Evolutionary conservation across 2,888 invertebrate species (phyloP).

Genomic region (Phytoseiulus persimilis): DNA sequence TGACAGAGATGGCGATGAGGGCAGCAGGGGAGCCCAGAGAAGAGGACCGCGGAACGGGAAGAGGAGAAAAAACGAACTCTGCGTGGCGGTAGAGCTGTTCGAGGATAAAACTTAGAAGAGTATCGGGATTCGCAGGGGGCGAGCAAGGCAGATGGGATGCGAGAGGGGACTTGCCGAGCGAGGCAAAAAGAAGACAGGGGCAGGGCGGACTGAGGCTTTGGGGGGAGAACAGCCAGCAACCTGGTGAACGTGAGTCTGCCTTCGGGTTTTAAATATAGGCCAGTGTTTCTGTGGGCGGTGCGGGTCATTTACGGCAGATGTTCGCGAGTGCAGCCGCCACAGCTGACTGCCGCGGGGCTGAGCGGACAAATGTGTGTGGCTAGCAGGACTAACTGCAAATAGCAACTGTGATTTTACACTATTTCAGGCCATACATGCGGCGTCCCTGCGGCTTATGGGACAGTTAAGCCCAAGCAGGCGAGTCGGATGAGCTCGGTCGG

Average conservation of each 20-base stretch:
- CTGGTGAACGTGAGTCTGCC: not conserved
- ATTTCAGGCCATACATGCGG: not conserved
- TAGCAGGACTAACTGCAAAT: not conserved
- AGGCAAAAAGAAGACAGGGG: not conserved
- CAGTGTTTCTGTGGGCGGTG: not conserved
- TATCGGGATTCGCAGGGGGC: not conserved
- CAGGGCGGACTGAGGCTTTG: not conserved
- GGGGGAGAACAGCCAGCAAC: not conserved
- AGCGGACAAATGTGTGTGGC: not conserved
- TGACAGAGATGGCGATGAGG: too few species aligned
- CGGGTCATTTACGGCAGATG: constrained; percentile 5
- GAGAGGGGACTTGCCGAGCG: not conserved
- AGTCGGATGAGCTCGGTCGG: too few species aligned
- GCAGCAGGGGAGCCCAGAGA: not conserved
- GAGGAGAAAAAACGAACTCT: not conserved
- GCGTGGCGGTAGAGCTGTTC: not conserved
- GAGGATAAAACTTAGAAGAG: not conserved
- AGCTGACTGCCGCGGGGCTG: not conserved
- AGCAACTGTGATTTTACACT: not conserved
- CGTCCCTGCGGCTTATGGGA: not conserved
- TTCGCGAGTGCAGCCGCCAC: not conserved
- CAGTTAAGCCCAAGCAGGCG: not conserved
- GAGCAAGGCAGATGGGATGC: not conserved
- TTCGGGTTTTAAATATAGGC: not conserved
- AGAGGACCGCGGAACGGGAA: not conserved